phyloP scores from a whole-genome alignment of 2,113 vertebrate species.

The Crotalus horridus region DNA sequence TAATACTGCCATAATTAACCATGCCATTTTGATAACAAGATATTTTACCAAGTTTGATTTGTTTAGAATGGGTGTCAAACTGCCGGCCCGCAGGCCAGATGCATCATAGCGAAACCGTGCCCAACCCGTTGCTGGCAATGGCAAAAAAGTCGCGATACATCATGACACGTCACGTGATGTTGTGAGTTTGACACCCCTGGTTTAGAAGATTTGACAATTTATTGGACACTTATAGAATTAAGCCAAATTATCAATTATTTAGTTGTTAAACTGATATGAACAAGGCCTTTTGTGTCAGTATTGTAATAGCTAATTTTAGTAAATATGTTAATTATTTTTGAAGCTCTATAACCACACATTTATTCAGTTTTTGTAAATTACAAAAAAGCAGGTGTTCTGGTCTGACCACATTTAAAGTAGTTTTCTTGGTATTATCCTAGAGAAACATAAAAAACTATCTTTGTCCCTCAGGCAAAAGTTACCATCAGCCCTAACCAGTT shows the following conservation, averaged over 20 bases:
- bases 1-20: slow-evolving; percentile 37
- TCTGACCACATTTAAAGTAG: background rate
- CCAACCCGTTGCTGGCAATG: too few species aligned
- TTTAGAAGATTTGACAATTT: slow-evolving; percentile 42
- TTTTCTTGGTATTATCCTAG: background rate
- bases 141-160: too few species aligned
- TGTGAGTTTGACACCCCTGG: too few species aligned
- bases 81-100: too few species aligned
- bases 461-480: background rate
- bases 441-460: background rate
- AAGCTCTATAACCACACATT: slow-evolving; percentile 20
- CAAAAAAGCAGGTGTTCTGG: background rate
- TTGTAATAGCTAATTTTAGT: slow-evolving; percentile 49
- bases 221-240: slow-evolving; percentile 60
- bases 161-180: too few species aligned
- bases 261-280: slow-evolving; percentile 50
- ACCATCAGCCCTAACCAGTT: background rate
- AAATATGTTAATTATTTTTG: slow-evolving; percentile 25
- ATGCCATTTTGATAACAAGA: slow-evolving; percentile 57
- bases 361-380: slow-evolving; percentile 24
- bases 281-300: slow-evolving; percentile 47
- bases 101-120: too few species aligned
- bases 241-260: slow-evolving; percentile 53
- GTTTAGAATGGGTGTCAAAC: background rate
- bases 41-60: slow-evolving; percentile 57